Evolutionary conservation across 1,140 invertebrate species (phyloP), one percentile per base, ranked within the genome.

Genomic region (Halictus rubicundus): DNA sequence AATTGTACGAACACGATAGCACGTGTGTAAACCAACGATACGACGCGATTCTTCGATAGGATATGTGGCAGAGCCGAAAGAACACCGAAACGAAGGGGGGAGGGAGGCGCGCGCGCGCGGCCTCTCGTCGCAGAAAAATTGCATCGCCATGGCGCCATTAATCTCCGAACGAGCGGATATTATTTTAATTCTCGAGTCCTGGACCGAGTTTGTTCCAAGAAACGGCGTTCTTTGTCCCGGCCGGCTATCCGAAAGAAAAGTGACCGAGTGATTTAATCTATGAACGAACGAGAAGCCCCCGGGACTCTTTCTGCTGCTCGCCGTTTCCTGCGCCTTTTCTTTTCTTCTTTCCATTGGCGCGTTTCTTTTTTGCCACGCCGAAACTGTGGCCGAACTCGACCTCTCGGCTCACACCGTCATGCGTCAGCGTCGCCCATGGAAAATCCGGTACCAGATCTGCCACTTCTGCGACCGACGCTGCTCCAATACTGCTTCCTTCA

Each of bases 101-200:
- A 54, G 52, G 52, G 46, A 46, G 23, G 57, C 37, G 46, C 42
- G 7, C 27, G 57, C 52, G 39, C 37, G 66, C 46, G 66, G 75
- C 74, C 63, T 60, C 75, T 79, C 83, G 79, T 87, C 75, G 81
- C 71, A 83, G 81, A 90, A 87, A 89, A 89, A 88, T 90, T 88
- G 87, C 88, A 89, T 87, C 82, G 84, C 79, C 83, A 77, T 83
- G 87, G 83, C 87, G 89, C 88, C 90, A 91, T 91, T 91, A 91
- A 91, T 91, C 90, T 90, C 86, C 83, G 87, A 88, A 89, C 88
- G 88, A 86, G 72, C 90, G 88, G 89, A 91, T 91, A 91, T 91
- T 91, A 91, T 90, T 91, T 91, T 91, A 90, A 89, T 91, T 91
- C 88, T 86, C 80, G 74, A 84, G 79, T 80, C 89, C 86, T 80